phyloP scores from a whole-genome alignment of 2,113 vertebrate species.

The Budorcas taxicolor region DNA sequence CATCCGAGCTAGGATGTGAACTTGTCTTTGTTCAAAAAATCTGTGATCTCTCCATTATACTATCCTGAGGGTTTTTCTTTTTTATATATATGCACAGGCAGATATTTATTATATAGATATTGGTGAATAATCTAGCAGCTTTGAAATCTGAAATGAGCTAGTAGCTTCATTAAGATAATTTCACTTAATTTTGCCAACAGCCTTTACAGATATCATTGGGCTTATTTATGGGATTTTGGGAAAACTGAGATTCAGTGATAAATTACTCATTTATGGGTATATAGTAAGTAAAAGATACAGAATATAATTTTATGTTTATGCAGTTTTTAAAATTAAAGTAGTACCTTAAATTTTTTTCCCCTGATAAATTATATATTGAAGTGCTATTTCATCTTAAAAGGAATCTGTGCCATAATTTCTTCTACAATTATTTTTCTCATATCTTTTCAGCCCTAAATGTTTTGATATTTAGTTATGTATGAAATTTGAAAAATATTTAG shows the following conservation, averaged over 20 bases:
- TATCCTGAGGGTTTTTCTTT: neutral
- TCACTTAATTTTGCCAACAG: neutral
- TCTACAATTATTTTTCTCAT: neutral
- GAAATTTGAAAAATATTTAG: neutral
- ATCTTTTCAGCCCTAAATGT: neutral
- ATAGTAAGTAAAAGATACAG: neutral
- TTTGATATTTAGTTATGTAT: neutral
- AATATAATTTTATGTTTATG: neutral
- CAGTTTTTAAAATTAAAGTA: neutral
- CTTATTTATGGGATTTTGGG: neutral
- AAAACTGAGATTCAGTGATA: neutral
- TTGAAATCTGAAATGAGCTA: neutral
- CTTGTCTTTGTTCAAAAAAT: neutral
- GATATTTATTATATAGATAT: neutral
- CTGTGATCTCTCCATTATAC: neutral
- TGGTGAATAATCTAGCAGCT: neutral
- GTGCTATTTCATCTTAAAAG: neutral
- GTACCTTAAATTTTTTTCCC: neutral
- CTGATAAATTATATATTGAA: constrained; percentile 4
- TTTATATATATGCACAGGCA: neutral
- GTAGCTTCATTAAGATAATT: neutral
- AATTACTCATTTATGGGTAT: neutral
- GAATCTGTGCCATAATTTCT: neutral
- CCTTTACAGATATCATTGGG: neutral
- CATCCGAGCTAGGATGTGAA: neutral